Evolutionary conservation across 1,140 invertebrate genomes (phyloP).

Genomic region (Neodiprion pinetum): DNA sequence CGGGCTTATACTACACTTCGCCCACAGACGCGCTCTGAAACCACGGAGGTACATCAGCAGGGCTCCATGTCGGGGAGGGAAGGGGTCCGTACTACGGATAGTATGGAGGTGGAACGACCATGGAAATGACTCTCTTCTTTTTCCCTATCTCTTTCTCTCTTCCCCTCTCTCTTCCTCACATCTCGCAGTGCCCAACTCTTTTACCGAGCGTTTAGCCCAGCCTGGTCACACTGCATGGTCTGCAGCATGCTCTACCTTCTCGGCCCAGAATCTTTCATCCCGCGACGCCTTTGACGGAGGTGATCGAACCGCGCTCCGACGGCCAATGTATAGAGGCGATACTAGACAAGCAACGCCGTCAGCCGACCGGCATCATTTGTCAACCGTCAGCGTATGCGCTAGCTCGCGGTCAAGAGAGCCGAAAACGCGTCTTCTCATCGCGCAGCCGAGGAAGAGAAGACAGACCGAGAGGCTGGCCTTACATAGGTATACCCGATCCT

Average conservation of each 20-base stretch:
- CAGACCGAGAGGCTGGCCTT: too few species aligned
- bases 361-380: neutral
- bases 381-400: neutral
- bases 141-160: slow-evolving; percentile 25
- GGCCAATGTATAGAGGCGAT: neutral
- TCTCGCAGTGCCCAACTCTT: too few species aligned
- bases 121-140: slow-evolving; percentile 21
- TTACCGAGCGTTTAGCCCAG: too few species aligned
- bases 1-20: too few species aligned
- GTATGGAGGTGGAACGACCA: slow-evolving; percentile 14
- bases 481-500: too few species aligned
- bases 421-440: too few species aligned
- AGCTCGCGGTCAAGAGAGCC: neutral
- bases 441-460: too few species aligned
- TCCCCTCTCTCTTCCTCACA: slow-evolving; percentile 14
- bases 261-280: neutral
- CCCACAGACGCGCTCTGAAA: too few species aligned
- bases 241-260: neutral
- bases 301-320: neutral
- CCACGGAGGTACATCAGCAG: neutral
- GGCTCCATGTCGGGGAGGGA: neutral
- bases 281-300: neutral
- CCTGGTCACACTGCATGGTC: neutral
- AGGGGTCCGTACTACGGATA: neutral
- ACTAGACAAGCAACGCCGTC: neutral